Conservation (phyloP, 92 coral and sea anemone species). For the Desmophyllum pertusum region DNA sequence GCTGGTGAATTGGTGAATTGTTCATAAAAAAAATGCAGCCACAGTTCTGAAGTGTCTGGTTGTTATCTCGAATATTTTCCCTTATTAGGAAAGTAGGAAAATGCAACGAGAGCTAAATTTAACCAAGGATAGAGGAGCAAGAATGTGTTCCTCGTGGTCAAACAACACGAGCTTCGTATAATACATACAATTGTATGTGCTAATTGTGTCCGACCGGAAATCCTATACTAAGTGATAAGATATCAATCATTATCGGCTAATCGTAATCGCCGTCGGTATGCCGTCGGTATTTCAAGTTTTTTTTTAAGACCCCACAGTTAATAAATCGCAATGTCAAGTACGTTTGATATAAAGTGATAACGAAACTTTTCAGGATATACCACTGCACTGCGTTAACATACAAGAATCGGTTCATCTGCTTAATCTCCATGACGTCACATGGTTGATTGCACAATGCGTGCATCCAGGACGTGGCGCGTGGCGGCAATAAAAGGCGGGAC, state of each 20-base stretch:
- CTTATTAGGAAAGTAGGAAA: constrained; percentile 17
- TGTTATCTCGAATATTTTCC: constrained; percentile 21
- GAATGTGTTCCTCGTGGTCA: neutral
- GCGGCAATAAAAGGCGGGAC: constrained; percentile 14
- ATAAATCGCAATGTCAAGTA: neutral
- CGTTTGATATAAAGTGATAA: neutral
- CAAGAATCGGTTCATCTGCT: constrained; percentile 15
- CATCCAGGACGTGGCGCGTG: neutral
- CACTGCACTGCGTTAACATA: neutral
- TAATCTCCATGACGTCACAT: constrained; percentile 11
- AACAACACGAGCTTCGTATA: neutral
- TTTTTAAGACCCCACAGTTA: too few relatives aligned
- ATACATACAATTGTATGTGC: neutral
- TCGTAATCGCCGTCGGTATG: neutral
- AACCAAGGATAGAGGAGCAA: constrained; percentile 8
- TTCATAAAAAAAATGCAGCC: neutral
- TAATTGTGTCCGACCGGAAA: constrained; percentile 23
- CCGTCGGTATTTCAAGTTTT: too few relatives aligned
- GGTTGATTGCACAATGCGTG: constrained; percentile 6
- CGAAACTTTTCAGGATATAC: constrained; percentile 1
- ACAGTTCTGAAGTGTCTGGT: neutral
- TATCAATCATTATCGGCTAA: neutral
- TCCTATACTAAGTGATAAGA: neutral
- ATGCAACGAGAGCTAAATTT: constrained; percentile 18
- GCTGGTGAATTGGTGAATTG: neutral